phyloP scores from a whole-genome alignment of 2,888 invertebrate species.

The Acanthosepion esculentum region DNA sequence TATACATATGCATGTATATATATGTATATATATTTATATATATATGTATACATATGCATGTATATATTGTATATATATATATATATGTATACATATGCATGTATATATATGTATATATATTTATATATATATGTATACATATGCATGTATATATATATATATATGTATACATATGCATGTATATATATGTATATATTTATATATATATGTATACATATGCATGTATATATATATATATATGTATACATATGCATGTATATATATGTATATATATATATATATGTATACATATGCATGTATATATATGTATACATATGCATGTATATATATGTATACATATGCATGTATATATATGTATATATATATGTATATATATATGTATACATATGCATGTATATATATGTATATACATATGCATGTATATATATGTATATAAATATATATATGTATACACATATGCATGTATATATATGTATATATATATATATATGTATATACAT shows the following conservation, averaged over 20 bases:
- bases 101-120: neutral
- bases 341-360: neutral
- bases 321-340: conserved; percentile 1
- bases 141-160: neutral
- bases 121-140: neutral
- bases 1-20: no score
- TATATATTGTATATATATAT: no score
- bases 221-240: neutral
- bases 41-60: no score
- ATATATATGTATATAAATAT: neutral
- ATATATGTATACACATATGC: neutral
- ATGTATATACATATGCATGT: neutral
- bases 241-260: neutral
- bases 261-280: neutral
- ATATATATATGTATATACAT: neutral
- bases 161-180: neutral
- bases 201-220: neutral
- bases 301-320: neutral
- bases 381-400: neutral
- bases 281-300: neutral
- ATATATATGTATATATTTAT: neutral
- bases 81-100: neutral
- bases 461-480: neutral
- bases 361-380: neutral
- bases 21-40: no score